phyloP scores from a whole-genome alignment of 2,113 vertebrate genomes.

The Zosterops pallidus region DNA sequence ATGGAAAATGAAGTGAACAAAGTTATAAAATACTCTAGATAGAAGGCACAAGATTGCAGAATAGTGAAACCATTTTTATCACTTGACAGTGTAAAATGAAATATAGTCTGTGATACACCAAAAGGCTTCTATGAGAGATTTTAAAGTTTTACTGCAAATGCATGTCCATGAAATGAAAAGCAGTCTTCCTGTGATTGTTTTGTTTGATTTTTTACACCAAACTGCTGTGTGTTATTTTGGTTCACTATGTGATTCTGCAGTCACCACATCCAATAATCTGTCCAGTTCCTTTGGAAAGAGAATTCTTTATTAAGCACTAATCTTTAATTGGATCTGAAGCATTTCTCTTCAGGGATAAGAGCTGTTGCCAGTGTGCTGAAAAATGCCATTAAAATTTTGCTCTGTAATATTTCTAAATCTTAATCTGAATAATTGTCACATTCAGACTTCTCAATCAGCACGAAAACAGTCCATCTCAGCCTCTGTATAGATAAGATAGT shows the following conservation, averaged over 20 bases:
- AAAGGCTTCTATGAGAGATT: background rate
- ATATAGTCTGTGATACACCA: background rate
- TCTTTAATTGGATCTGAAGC: slow-evolving; percentile 8
- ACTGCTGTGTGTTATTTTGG: background rate
- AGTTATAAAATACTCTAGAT: background rate
- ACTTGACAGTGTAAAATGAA: background rate
- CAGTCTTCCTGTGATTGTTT: background rate
- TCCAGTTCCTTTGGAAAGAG: background rate
- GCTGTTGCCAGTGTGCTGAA: background rate
- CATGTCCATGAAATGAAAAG: background rate
- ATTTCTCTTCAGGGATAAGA: background rate
- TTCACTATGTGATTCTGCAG: background rate
- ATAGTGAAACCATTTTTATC: background rate
- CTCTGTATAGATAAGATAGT: background rate
- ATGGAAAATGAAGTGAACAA: background rate
- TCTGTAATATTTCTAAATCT: background rate
- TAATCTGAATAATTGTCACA: slow-evolving; percentile 1
- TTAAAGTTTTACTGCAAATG: background rate
- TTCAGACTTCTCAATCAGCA: background rate
- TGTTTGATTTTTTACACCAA: background rate
- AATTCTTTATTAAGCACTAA: slow-evolving; percentile 5
- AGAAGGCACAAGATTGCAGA: background rate
- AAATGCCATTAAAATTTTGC: background rate
- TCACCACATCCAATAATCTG: background rate
- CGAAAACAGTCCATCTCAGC: background rate